Percentiles rank a stretch among this genome's conserved stretches.
These are phyloP conservation scores for Isaurus tuberculatus DNA, from an alignment of 92 coral and sea anemone species.

Conservation along the genomic window DNA sequence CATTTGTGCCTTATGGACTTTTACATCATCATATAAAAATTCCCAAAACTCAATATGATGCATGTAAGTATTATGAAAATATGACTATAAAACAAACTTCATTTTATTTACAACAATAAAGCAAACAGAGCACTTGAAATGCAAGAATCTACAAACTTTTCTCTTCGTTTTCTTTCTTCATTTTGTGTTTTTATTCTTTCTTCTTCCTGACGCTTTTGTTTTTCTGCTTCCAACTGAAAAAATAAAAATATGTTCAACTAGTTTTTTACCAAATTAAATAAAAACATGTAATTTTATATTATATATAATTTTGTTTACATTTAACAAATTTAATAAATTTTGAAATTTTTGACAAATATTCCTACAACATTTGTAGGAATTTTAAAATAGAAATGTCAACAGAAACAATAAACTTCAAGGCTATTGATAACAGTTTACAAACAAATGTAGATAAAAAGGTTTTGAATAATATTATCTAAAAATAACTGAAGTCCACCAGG, in stretches of 20 bases:
- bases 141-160: constrained; percentile 66
- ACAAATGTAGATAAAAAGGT: no score
- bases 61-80: not conserved
- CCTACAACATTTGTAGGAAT: no score
- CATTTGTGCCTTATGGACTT: no score
- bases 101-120: not conserved
- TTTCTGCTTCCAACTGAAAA: constrained; percentile 87
- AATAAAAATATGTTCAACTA: not conserved
- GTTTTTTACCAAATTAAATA: not conserved
- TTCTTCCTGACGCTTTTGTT: constrained; percentile 90
- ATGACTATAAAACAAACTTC: not conserved
- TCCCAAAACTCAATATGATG: no score
- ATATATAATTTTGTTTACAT: not conserved
- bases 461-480: no score
- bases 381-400: no score
- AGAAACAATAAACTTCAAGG: no score
- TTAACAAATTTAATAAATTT: no score
- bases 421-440: no score
- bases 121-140: not conserved
- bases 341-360: no score
- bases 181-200: constrained; percentile 90
- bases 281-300: not conserved
- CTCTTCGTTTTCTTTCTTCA: constrained; percentile 92
- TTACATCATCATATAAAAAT: no score
- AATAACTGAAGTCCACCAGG: no score